Evolutionary conservation across 1,140 invertebrate species (phyloP).

Genomic region (Temnothorax curvispinosus): DNA sequence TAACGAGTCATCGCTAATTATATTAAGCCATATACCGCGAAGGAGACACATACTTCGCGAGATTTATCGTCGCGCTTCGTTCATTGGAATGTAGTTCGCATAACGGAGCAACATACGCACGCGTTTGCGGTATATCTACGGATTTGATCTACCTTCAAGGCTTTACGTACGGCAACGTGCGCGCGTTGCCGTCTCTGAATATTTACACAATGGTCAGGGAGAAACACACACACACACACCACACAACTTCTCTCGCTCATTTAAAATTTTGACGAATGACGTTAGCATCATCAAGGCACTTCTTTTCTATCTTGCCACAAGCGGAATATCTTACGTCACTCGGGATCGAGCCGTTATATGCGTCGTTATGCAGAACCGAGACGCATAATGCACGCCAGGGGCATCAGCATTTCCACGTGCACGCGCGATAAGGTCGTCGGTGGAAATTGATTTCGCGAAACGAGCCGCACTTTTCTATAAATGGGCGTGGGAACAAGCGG

Average conservation of each 20-base stretch:
- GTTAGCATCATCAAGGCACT: constrained; percentile 1
- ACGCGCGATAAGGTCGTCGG: not conserved
- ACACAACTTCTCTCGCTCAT: not conserved
- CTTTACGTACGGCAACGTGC: not conserved
- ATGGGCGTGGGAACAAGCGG: not conserved
- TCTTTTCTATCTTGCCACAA: not conserved
- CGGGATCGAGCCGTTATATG: not conserved
- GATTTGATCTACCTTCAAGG: constrained; percentile 23
- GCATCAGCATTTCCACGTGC: constrained; percentile 8
- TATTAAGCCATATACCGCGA: not conserved
- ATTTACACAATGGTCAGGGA: not conserved
- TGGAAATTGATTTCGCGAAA: not conserved
- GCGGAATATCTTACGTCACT: constrained; percentile 28
- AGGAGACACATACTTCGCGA: not conserved
- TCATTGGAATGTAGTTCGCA: not conserved
- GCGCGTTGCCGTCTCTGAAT: not conserved
- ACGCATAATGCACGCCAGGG: constrained; percentile 5
- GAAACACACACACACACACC: not conserved
- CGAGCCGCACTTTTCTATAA: not conserved
- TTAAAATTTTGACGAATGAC: constrained; percentile 16
- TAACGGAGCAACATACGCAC: not conserved
- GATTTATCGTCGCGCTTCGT: not conserved
- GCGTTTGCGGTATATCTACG: not conserved
- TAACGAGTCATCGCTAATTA: not conserved
- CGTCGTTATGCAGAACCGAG: constrained; percentile 14